Percentiles rank a stretch among this genome's conserved stretches.
Evolutionary conservation across 2,113 vertebrate genomes (phyloP).

Genomic region (Takifugu bimaculatus): DNA sequence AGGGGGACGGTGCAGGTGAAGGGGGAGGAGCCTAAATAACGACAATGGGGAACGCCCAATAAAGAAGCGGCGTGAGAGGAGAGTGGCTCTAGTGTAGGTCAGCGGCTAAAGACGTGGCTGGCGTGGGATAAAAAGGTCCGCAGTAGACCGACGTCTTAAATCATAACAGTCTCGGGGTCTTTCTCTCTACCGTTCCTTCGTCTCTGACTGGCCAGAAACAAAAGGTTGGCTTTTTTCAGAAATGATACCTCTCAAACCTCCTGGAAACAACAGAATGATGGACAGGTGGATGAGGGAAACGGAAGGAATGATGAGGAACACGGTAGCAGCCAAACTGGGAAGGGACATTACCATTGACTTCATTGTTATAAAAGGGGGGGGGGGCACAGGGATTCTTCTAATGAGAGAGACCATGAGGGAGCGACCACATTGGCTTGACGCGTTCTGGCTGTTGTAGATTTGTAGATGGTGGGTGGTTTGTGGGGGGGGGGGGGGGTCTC

Average conservation of each 20-base stretch:
- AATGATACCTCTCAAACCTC: constrained; percentile 3
- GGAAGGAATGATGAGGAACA: constrained; percentile 34
- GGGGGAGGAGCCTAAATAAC: not conserved
- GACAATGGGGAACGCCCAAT: no score
- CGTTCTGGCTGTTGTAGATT: constrained; percentile 40
- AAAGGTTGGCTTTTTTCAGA: not conserved
- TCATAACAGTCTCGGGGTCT: no score
- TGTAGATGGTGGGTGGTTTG: constrained; percentile 11
- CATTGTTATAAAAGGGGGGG: constrained; percentile 4
- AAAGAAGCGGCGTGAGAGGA: no score
- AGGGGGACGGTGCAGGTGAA: no score
- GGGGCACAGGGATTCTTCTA: constrained; percentile 12
- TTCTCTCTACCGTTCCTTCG: no score
- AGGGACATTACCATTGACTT: constrained; percentile 20
- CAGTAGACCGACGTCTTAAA: no score
- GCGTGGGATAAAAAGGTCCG: not conserved
- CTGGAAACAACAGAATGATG: constrained; percentile 21
- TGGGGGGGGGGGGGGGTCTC: constrained; percentile 20
- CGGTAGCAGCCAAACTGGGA: constrained; percentile 44
- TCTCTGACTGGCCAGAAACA: no score
- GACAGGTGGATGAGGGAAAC: constrained; percentile 25
- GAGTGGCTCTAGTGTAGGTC: no score
- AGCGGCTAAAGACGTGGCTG: not conserved
- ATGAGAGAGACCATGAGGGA: constrained; percentile 24
- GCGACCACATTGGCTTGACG: constrained; percentile 63